Conservation (phyloP, 2,888 invertebrate genomes). For the Pandemis cinnamomeana region DNA sequence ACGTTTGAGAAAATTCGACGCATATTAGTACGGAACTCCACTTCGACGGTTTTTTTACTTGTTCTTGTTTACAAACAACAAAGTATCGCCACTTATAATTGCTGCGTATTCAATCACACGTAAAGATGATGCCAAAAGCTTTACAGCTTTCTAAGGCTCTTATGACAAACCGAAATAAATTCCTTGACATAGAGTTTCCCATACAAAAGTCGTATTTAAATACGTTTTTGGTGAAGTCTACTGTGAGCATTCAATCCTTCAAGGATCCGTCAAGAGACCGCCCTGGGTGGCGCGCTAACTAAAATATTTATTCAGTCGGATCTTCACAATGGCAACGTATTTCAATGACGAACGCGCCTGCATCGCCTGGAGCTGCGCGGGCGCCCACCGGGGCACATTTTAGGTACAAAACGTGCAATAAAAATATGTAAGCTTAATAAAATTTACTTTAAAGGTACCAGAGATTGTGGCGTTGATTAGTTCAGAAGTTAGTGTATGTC, state of each 20-base stretch:
- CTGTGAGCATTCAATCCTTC: conserved; percentile 66
- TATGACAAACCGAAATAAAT: too few species aligned
- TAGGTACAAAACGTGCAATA: conserved; percentile 5
- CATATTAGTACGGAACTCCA: too few species aligned
- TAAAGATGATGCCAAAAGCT: too few species aligned
- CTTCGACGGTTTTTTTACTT: too few species aligned
- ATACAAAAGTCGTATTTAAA: too few species aligned
- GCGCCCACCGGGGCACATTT: conserved; percentile 28
- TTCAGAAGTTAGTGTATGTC: not conserved
- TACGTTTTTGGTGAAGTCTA: conserved; percentile 44
- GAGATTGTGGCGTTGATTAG: not conserved
- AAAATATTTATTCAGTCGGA: conserved; percentile 80
- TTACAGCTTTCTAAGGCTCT: too few species aligned
- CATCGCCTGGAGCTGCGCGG: conserved; percentile 51
- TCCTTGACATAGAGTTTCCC: too few species aligned
- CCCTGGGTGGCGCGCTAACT: conserved; percentile 77
- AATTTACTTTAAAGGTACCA: not conserved
- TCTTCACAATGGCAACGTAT: conserved; percentile 79
- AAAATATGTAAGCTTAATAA: not conserved
- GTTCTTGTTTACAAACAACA: too few species aligned
- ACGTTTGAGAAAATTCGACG: too few species aligned
- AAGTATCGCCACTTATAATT: too few species aligned
- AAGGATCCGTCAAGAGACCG: conserved; percentile 78
- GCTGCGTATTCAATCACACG: too few species aligned
- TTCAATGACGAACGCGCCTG: conserved; percentile 67